Evolutionary conservation across 2,113 vertebrate genomes (phyloP).

Genomic region (Rallus limicola): DNA sequence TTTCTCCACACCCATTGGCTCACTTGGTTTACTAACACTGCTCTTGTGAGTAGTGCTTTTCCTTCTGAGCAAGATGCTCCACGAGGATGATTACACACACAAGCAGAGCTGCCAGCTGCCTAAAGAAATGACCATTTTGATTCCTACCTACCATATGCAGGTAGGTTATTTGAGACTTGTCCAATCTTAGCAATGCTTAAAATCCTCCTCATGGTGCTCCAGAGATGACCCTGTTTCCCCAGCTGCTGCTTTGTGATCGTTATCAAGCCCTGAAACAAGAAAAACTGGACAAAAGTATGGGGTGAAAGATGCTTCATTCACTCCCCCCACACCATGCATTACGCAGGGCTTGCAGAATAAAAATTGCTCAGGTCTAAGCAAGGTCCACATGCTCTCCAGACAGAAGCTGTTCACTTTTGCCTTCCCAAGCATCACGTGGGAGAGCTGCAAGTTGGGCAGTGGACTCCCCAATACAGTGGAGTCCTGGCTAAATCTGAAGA

Average conservation of each 20-base stretch:
- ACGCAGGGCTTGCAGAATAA: not conserved
- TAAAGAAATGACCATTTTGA: not conserved
- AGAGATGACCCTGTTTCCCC: not conserved
- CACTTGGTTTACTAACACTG: not conserved
- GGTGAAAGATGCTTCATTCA: not conserved
- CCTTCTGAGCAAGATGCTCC: not conserved
- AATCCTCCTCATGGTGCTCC: not conserved
- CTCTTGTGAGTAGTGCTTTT: not conserved
- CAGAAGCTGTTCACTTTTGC: not conserved
- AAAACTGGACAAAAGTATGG: not conserved
- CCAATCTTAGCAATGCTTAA: not conserved
- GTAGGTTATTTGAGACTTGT: not conserved
- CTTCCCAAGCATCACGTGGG: accelerated
- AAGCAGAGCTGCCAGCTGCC: not conserved
- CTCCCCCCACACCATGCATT: not conserved
- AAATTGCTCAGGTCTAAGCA: not conserved
- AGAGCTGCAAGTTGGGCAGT: not conserved
- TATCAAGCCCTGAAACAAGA: not conserved
- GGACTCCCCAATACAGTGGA: not conserved
- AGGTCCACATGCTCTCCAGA: not conserved
- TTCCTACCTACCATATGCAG: not conserved
- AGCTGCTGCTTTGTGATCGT: not conserved
- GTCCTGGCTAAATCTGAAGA: not conserved
- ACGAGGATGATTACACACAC: accelerated
- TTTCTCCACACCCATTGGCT: not conserved